A percentile compares a stretch with the other conserved stretches of the same genome.
phyloP scores from a whole-genome alignment of 1,140 invertebrate species.

The Cepaea nemoralis region DNA sequence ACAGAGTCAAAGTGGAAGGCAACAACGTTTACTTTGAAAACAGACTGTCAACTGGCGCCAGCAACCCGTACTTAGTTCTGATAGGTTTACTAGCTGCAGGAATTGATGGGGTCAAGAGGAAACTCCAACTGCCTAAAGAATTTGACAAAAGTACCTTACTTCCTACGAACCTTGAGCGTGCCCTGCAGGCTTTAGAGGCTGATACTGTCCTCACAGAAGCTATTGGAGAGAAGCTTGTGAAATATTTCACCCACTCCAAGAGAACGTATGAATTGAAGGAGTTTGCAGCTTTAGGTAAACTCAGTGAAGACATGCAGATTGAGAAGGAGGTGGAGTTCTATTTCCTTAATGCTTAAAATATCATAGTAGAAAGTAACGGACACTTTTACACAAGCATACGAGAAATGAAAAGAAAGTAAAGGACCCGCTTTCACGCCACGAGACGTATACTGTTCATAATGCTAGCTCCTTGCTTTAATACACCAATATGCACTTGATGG shows the following conservation, averaged over 20 bases:
- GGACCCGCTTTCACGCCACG: too few relatives aligned
- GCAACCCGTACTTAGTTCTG: neutral
- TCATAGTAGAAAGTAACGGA: too few relatives aligned
- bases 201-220: slow-evolving; percentile 19
- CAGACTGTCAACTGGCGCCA: neutral
- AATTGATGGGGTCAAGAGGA: neutral
- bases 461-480: too few relatives aligned
- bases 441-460: too few relatives aligned
- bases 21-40: slow-evolving; percentile 26
- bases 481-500: too few relatives aligned
- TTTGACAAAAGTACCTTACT: neutral
- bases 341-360: neutral
- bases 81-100: neutral
- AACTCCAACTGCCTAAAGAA: neutral
- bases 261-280: neutral
- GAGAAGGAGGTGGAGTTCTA: neutral
- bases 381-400: too few relatives aligned
- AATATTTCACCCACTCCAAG: neutral
- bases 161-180: slow-evolving; percentile 27
- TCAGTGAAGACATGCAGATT: neutral
- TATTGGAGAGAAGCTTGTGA: slow-evolving; percentile 27
- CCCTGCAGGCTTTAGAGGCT: slow-evolving; percentile 32
- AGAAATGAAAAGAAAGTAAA: too few relatives aligned
- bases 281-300: neutral
- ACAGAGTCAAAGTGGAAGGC: slow-evolving; percentile 3